These are phyloP conservation scores for Paracyclopina nana DNA, from an alignment of 1,140 invertebrate species.

Conservation along the genomic window DNA sequence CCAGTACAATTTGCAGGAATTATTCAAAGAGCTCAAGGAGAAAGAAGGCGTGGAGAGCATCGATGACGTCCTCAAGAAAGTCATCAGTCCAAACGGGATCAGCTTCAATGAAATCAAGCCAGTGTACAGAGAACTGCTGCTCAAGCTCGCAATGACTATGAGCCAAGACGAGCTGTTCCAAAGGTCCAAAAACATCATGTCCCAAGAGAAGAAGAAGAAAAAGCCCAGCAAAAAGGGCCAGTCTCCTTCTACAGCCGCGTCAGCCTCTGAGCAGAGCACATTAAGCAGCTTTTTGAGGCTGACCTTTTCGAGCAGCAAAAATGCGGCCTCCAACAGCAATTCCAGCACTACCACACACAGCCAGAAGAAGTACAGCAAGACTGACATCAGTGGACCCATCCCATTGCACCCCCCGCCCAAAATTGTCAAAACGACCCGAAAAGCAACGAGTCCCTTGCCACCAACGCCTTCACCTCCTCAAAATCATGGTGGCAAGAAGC, in stretches of 20 bases:
- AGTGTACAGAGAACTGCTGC: constrained; percentile 64
- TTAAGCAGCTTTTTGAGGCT: neutral
- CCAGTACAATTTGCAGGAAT: constrained; percentile 18
- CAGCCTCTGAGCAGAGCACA: neutral
- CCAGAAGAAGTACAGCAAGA: neutral
- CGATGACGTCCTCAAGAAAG: constrained; percentile 64
- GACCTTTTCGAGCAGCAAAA: neutral
- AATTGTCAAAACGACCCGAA: neutral
- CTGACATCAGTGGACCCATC: constrained; percentile 12
- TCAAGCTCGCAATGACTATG: constrained; percentile 61
- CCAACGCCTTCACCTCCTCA: too few relatives aligned
- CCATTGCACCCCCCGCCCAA: neutral
- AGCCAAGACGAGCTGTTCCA: constrained; percentile 75
- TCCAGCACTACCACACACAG: neutral
- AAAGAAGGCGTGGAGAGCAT: constrained; percentile 61
- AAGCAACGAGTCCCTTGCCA: too few relatives aligned
- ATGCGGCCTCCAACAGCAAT: neutral
- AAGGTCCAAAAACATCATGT: constrained; percentile 65
- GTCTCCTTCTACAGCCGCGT: neutral
- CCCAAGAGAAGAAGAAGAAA: constrained; percentile 5
- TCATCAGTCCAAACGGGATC: constrained; percentile 73
- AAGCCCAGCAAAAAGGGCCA: neutral
- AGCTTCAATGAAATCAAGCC: constrained; percentile 75
- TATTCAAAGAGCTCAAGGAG: constrained; percentile 22
- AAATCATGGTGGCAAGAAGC: neutral